Conservation (phyloP, 2,888 invertebrate genomes). For the Quadroppia sp. region DNA sequence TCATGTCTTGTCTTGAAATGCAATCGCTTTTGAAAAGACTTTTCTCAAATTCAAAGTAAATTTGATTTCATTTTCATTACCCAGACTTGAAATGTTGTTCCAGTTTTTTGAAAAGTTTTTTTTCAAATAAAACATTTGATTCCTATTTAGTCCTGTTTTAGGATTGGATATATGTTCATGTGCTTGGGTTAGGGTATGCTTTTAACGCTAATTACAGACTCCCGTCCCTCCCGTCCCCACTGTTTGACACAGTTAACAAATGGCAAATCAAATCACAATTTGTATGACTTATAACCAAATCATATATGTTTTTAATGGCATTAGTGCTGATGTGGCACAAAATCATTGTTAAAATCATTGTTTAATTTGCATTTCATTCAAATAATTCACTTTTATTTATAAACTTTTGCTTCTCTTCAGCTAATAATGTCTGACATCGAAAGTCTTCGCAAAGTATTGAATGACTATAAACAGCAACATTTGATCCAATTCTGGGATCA, state of each 20-base stretch:
- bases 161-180: constrained; percentile 5
- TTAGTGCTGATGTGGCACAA: constrained; percentile 29
- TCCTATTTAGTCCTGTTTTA: not conserved
- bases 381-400: too few species aligned
- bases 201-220: not conserved
- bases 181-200: not conserved
- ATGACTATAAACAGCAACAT: constrained; percentile 70
- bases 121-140: not conserved
- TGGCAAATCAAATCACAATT: not conserved
- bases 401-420: too few species aligned
- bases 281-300: not conserved
- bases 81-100: not conserved
- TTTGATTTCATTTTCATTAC: too few species aligned
- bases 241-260: constrained; percentile 13
- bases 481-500: constrained; percentile 75
- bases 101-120: constrained; percentile 1
- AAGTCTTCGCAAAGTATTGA: constrained; percentile 52
- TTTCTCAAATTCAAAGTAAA: too few species aligned
- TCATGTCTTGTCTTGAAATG: too few species aligned
- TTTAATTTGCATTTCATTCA: not conserved
- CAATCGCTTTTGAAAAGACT: too few species aligned
- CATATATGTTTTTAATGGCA: not conserved
- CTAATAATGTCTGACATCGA: constrained; percentile 42
- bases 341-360: not conserved
- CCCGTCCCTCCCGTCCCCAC: not conserved